Percentiles rank a stretch among this genome's conserved stretches.
Evolutionary conservation across 2,113 vertebrate genomes (phyloP).

Genomic region (Leuciscus idus): DNA sequence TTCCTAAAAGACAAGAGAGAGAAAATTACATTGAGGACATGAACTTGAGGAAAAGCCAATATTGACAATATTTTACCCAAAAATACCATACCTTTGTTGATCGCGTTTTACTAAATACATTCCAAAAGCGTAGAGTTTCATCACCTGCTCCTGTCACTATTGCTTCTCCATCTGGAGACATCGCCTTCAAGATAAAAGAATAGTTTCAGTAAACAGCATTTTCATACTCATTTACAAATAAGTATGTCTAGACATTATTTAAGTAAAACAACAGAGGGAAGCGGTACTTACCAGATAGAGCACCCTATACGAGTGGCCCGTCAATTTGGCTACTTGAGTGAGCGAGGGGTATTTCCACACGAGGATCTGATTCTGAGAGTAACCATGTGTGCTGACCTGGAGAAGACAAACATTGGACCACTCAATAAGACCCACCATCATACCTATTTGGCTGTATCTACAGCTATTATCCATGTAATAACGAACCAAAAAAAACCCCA

Average conservation of each 20-base stretch:
- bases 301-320: slow-evolving; percentile 94
- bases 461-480: neutral
- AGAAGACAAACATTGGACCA: neutral
- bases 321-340: slow-evolving; percentile 97
- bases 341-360: slow-evolving; percentile 99
- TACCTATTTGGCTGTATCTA: neutral
- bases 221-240: neutral
- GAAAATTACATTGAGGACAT: neutral
- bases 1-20: slow-evolving; percentile 60
- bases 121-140: slow-evolving; percentile 97
- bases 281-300: slow-evolving; percentile 87
- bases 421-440: neutral
- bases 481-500: neutral
- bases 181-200: slow-evolving; percentile 78
- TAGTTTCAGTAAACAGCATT: neutral
- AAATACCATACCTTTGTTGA: slow-evolving; percentile 88
- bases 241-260: neutral
- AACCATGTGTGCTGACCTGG: slow-evolving; percentile 97
- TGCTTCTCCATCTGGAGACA: slow-evolving; percentile 98
- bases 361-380: slow-evolving; percentile 99
- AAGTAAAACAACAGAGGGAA: neutral
- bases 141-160: slow-evolving; percentile 98
- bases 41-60: neutral
- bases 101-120: slow-evolving; percentile 97
- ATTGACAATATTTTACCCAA: neutral